These are phyloP conservation scores for Sebastiscus albofasciatus DNA, from an alignment of 2,797 vertebrate genomes.

Conservation along the genomic window DNA sequence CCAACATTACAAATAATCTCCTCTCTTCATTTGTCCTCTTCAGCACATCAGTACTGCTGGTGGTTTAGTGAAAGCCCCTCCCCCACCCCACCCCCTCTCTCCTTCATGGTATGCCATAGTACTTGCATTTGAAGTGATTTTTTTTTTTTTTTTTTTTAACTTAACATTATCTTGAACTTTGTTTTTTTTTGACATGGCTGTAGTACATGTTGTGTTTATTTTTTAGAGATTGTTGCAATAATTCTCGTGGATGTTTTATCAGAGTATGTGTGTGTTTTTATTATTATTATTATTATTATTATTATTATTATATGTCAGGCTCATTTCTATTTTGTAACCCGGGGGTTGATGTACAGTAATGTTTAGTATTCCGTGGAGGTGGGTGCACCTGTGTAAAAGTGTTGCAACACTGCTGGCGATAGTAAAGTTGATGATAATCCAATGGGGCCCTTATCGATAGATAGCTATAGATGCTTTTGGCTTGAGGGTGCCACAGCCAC, in stretches of 20 bases:
- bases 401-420: constrained; percentile 61
- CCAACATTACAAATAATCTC: constrained; percentile 66
- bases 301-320: constrained; percentile 57
- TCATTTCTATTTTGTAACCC: constrained; percentile 77
- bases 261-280: constrained; percentile 67
- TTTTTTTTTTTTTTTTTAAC: constrained; percentile 64
- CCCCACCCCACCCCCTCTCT: constrained; percentile 21
- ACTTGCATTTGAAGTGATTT: constrained; percentile 77
- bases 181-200: constrained; percentile 76
- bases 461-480: constrained; percentile 8
- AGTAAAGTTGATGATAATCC: constrained; percentile 49
- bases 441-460: constrained; percentile 33
- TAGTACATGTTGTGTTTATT: constrained; percentile 79
- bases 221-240: constrained; percentile 87
- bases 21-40: constrained; percentile 46
- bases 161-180: constrained; percentile 71
- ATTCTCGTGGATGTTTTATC: constrained; percentile 80
- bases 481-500: constrained; percentile 25
- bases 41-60: constrained; percentile 67
- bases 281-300: constrained; percentile 48
- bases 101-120: constrained; percentile 74
- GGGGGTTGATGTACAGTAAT: constrained; percentile 74
- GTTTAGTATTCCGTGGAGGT: constrained; percentile 67
- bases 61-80: constrained; percentile 71
- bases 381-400: constrained; percentile 66